These are phyloP conservation scores for Eubasilissa regina DNA, from an alignment of 1,140 invertebrate species.

Conservation along the genomic window DNA sequence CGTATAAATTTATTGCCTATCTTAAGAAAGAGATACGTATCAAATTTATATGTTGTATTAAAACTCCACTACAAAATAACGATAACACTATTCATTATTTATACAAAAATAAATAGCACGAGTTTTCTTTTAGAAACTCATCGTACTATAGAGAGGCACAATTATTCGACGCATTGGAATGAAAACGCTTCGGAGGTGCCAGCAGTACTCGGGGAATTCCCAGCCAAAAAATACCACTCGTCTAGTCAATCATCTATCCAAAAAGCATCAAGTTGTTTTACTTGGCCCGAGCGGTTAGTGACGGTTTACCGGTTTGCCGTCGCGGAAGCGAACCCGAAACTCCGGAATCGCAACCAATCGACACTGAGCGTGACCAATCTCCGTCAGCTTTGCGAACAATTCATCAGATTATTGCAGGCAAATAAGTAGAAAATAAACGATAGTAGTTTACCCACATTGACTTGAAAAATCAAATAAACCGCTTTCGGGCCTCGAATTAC, in stretches of 20 bases:
- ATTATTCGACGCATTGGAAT: slow-evolving; percentile 38
- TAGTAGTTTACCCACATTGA: too few species aligned
- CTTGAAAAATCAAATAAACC: too few species aligned
- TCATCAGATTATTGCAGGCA: neutral
- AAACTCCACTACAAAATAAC: too few species aligned
- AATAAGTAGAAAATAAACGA: neutral
- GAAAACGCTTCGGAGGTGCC: slow-evolving; percentile 3
- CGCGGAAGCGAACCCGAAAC: slow-evolving; percentile 5
- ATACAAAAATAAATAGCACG: too few species aligned
- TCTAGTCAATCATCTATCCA: neutral
- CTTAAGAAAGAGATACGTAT: too few species aligned
- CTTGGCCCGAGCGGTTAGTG: neutral
- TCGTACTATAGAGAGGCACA: neutral
- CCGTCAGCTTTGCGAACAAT: neutral
- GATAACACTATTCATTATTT: too few species aligned
- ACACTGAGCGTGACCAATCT: slow-evolving; percentile 7
- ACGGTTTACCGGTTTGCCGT: neutral
- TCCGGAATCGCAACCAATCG: neutral
- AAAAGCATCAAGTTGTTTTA: slow-evolving; percentile 32
- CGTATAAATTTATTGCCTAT: too few species aligned
- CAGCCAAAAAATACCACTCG: slow-evolving; percentile 10
- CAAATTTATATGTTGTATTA: too few species aligned
- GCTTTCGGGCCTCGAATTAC: too few species aligned
- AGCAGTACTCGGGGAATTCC: neutral
- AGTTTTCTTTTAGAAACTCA: too few species aligned